A percentile compares a stretch with the other conserved stretches of the same genome.
Evolutionary conservation across 2,797 vertebrate genomes (phyloP).

Genomic region (Pelodytes ibericus): DNA sequence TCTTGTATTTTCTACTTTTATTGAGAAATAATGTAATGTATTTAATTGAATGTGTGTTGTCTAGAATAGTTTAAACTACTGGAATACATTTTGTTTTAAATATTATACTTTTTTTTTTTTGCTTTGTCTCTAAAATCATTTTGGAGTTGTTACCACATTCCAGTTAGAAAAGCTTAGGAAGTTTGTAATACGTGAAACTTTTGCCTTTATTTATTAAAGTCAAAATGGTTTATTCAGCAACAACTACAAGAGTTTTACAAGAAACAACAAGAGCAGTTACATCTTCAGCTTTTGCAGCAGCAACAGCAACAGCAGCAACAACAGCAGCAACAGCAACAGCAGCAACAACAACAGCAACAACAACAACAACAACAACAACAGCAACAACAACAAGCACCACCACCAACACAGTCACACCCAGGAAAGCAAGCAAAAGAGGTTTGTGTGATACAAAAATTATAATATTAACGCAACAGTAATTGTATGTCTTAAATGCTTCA

Average conservation of each 20-base stretch:
- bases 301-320: slow-evolving; percentile 83
- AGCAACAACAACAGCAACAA: slow-evolving; percentile 71
- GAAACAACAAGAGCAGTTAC: slow-evolving; percentile 99
- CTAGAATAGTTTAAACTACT: slow-evolving; percentile 4
- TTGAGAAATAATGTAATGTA: too few relatives aligned
- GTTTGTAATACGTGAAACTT: slow-evolving; percentile 77
- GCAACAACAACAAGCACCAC: slow-evolving; percentile 68
- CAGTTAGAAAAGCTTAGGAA: slow-evolving; percentile 78
- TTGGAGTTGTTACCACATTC: slow-evolving; percentile 62
- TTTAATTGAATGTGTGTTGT: too few relatives aligned
- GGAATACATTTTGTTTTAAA: neutral
- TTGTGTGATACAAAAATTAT: too few relatives aligned
- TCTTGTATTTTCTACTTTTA: too few relatives aligned
- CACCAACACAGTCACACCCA: slow-evolving; percentile 68
- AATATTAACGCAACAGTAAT: too few relatives aligned
- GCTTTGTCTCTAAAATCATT: neutral
- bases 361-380: slow-evolving; percentile 71
- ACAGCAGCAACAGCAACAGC: slow-evolving; percentile 66
- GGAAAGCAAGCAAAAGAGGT: slow-evolving; percentile 96
- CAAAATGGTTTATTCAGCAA: slow-evolving; percentile 91
- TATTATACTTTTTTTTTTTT: neutral
- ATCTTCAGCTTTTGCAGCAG: slow-evolving; percentile 98
- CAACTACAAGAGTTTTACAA: slow-evolving; percentile 99
- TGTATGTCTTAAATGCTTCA: too few relatives aligned
- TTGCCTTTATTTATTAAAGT: slow-evolving; percentile 86